Base-by-base conservation (phyloP, 2,888 invertebrate genomes). In the Temnothorax unifasciatus region DNA sequence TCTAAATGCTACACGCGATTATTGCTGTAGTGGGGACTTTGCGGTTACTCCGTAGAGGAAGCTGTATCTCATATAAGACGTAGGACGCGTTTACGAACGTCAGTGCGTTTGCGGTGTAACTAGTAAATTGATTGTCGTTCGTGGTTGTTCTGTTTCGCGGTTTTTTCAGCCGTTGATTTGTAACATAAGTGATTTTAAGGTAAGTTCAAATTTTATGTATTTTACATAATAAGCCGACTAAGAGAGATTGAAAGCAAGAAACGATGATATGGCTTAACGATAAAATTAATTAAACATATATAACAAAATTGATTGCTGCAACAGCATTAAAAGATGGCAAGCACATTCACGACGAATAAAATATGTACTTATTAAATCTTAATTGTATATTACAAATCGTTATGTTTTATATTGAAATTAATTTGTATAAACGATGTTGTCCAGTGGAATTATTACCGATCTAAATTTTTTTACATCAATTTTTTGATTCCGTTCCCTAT, bases 11-110 rank as follows among this genome's bases (percentile, higher is more conserved):
- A 57, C 75, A 77, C 25, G 63, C 50, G 66, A 64, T 81, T 38
- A 84, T 83, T 64, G 52, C 29, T 9, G 87, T 85, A 89, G 90
- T 89, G 91, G 92, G 92, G 91, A 88, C 38, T 86, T 81, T 75
- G 86, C 79, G 86, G 85, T 87, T 64, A 69, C 76, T 18, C 71
- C 52, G 79, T 77, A 89, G 90, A 90, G 90, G 91, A 92, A 90
- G 87, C 83, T 86, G 89, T 57, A 77, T 38, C 75, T 86, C 83
- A 79, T 92, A 92, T 92, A 92, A 91, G 88, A 90, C 86, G 82
- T 87, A 50, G 87, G 9, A 77, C 74, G 84, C 50, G 73, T 63
- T 74, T 74, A 54, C 15, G 38, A 59, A 68, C 76, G 84, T 85
- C 88, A 92, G 90, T 91, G 64, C 50, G 52, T 41, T 76, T 83